Evolutionary conservation across 1,140 invertebrate species (phyloP), one percentile per base, ranked within the genome.

Genomic region (Antheraea pernyi): DNA sequence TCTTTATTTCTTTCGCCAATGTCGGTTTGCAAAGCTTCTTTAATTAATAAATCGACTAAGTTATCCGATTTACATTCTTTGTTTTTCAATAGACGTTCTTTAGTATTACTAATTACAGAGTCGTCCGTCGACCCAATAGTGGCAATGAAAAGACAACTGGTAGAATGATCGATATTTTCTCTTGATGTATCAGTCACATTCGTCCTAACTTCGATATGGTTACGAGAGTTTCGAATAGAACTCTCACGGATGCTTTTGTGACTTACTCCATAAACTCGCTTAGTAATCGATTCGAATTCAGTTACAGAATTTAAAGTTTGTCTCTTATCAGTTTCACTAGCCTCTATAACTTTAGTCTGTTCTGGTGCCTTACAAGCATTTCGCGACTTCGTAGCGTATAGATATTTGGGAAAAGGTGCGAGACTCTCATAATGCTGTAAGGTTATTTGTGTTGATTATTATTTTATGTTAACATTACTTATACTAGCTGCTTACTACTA

Each of bases 391-490:
- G 77, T 83, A 39, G 81, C 77, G 42, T 75, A 85, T 59, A 42
- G 70, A 63, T 77, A 81, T 16, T 65, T 67, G 5, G 85, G 79
- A 10, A 88, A 75, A 0, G 71, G 72, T 19, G 76, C 74, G 70
- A 89, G 59, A 63, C 81, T 88, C n/a, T 88, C 82, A 10, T 77
- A 78, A 13, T 88, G 75, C 87, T 89, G 81, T 58, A 84, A 84
- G 22, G 22, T 30, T 30, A 4, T 30, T 30, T 30, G 22, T 30
- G 7, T 42, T 42, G 39, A 42, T 42, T 42, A 42, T 30, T 30
- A 30, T 30, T 30, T 30, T 4, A 30, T 42, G 11, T 42, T 10
- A 42, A 8, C n/a, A n/a, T n/a, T 42, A 42, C 11, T 42, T 42
- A 11, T 7, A 42, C 39, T 11, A 7, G 39, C 1, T 42, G 7